A percentile compares a stretch with the other conserved stretches of the same genome.
phyloP scores from a whole-genome alignment of 2,113 vertebrate species.

The Tapirus terrestris region DNA sequence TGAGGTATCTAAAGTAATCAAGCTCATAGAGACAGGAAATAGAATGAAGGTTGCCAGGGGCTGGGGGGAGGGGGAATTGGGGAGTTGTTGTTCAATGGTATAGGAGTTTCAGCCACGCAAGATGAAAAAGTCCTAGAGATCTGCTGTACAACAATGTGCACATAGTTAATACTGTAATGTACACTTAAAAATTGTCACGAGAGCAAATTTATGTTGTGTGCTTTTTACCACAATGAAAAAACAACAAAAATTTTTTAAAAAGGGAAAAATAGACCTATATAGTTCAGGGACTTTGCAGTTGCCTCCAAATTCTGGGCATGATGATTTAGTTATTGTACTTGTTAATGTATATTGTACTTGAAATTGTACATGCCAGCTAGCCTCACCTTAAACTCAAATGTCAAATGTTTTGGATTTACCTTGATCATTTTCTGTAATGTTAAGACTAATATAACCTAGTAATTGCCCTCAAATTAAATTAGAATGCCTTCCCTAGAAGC shows the following conservation, averaged over 20 bases:
- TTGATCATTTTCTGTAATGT: neutral
- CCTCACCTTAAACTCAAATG: neutral
- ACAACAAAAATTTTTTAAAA: neutral
- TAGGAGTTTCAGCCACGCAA: neutral
- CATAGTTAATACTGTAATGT: neutral
- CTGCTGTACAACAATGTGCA: too few species aligned
- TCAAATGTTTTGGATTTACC: neutral
- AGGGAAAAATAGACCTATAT: neutral
- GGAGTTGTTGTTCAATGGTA: neutral
- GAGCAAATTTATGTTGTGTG: neutral
- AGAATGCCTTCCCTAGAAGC: accelerated
- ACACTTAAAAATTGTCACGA: neutral
- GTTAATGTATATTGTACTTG: too few species aligned
- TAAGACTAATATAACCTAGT: neutral
- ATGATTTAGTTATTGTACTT: neutral
- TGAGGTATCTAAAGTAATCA: neutral
- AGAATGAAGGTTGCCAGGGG: neutral
- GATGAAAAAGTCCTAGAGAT: neutral
- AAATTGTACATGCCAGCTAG: neutral
- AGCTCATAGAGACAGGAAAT: neutral
- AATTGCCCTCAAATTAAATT: neutral
- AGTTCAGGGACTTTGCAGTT: neutral
- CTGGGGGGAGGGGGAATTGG: neutral
- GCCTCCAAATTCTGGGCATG: neutral
- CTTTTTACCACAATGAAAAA: neutral